phyloP scores from a whole-genome alignment of 2,797 vertebrate genomes.

The Danio kyathit region DNA sequence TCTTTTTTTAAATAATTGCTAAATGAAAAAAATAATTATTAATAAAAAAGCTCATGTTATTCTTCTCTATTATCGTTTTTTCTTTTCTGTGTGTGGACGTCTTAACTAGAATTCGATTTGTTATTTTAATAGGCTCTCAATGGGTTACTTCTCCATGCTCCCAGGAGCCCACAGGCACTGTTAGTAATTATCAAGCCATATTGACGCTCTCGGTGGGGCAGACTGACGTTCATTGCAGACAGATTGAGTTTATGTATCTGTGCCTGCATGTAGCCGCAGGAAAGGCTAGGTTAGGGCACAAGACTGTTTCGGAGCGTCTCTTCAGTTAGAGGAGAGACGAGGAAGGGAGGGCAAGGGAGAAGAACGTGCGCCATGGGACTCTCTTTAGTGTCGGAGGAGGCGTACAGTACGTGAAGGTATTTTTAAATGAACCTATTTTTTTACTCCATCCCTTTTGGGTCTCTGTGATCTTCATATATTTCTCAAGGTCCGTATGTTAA shows the following conservation, averaged over 20 bases:
- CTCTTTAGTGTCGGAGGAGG: constrained; percentile 52
- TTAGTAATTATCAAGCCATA: constrained; percentile 63
- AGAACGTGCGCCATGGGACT: constrained; percentile 42
- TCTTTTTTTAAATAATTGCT: not conserved
- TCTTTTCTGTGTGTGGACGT: not conserved
- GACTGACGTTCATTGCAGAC: constrained; percentile 47
- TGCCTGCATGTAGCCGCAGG: constrained; percentile 40
- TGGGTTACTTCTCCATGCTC: constrained; percentile 40
- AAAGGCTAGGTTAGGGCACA: constrained; percentile 43
- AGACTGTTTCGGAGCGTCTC: constrained; percentile 31
- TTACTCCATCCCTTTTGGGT: constrained; percentile 45
- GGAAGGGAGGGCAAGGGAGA: constrained; percentile 37
- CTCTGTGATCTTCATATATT: constrained; percentile 44
- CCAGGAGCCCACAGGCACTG: constrained; percentile 45
- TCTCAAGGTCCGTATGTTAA: constrained; percentile 48
- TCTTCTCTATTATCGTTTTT: not conserved
- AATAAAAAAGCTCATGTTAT: not conserved
- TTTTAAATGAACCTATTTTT: constrained; percentile 62
- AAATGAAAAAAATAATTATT: not conserved
- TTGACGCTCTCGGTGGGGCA: constrained; percentile 50
- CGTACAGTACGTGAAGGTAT: constrained; percentile 55
- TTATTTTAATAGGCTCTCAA: constrained; percentile 44
- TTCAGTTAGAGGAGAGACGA: constrained; percentile 31
- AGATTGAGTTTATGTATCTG: constrained; percentile 57
- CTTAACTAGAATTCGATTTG: constrained; percentile 41